phyloP scores from a whole-genome alignment of 1,140 invertebrate species.

The Drosophila bocki region DNA sequence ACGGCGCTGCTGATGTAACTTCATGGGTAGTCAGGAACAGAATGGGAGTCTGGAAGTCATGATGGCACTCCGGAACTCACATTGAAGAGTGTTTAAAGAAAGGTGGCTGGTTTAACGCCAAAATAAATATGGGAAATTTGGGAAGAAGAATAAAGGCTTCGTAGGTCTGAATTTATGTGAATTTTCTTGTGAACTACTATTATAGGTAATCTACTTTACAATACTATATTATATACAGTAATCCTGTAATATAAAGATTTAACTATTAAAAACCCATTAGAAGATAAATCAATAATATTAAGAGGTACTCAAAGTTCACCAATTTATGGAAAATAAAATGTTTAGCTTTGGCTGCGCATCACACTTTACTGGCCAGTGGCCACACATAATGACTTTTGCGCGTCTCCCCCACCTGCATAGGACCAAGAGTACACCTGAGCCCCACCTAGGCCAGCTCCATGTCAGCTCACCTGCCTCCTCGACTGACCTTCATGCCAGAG shows the following conservation, averaged over 20 bases:
- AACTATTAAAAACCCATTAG: too few relatives aligned
- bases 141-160: too few relatives aligned
- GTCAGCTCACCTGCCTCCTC: slow-evolving; percentile 24
- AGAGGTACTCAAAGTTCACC: slow-evolving; percentile 7
- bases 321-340: slow-evolving; percentile 15
- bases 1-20: slow-evolving; percentile 62
- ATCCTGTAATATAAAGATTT: too few relatives aligned
- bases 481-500: slow-evolving; percentile 42
- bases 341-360: slow-evolving; percentile 61
- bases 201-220: too few relatives aligned
- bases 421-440: slow-evolving; percentile 18
- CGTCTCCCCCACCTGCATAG: slow-evolving; percentile 41
- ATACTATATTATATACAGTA: too few relatives aligned
- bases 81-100: not conserved
- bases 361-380: slow-evolving; percentile 69
- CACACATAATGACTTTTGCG: slow-evolving; percentile 79
- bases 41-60: slow-evolving; percentile 28
- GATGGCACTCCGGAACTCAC: slow-evolving; percentile 14
- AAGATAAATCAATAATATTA: not conserved
- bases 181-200: too few relatives aligned
- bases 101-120: not conserved
- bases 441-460: slow-evolving; percentile 17
- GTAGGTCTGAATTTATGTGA: not conserved
- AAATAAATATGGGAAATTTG: not conserved
- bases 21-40: slow-evolving; percentile 38